Percentiles rank a stretch among this genome's conserved stretches.
Conservation (phyloP, 2,797 vertebrate genomes). For the Paguma larvata region DNA sequence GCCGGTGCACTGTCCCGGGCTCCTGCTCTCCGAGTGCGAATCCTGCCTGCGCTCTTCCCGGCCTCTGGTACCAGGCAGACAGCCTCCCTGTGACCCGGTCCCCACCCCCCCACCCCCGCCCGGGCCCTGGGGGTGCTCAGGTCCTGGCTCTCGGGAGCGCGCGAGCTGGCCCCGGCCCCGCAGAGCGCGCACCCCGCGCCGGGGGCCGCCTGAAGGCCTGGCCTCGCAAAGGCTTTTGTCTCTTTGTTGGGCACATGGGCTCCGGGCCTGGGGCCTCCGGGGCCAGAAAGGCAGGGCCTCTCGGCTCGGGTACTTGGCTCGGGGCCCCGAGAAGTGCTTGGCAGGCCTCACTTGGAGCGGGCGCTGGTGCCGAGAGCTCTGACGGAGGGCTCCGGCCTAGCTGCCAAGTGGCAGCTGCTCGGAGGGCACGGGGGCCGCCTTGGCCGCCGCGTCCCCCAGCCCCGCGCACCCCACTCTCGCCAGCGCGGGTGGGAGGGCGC, state of each 20-base stretch:
- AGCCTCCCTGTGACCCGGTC: neutral
- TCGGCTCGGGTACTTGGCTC: neutral
- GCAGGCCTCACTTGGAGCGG: neutral
- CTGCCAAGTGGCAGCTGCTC: neutral
- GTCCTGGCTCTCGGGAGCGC: fast-evolving
- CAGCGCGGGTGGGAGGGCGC: neutral
- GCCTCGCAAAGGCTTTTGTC: neutral
- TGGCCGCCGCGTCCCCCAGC: neutral
- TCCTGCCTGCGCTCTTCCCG: neutral
- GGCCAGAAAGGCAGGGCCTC: neutral
- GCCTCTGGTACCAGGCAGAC: neutral
- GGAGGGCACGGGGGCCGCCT: neutral
- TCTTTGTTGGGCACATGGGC: neutral
- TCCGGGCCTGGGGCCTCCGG: neutral
- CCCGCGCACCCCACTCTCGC: neutral
- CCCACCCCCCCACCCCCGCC: too few relatives aligned
- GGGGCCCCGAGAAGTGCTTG: neutral
- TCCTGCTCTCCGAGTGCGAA: neutral
- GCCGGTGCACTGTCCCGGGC: too few relatives aligned
- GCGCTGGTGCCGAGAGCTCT: neutral
- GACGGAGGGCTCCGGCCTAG: too few relatives aligned
- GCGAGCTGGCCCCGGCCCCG: neutral
- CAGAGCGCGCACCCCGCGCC: too few relatives aligned
- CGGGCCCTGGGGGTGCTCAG: too few relatives aligned
- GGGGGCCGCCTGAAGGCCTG: neutral